Percentiles rank a stretch among this genome's conserved stretches.
Conservation (phyloP, 2,113 vertebrate genomes). For the Hippocampus guttulatus region DNA sequence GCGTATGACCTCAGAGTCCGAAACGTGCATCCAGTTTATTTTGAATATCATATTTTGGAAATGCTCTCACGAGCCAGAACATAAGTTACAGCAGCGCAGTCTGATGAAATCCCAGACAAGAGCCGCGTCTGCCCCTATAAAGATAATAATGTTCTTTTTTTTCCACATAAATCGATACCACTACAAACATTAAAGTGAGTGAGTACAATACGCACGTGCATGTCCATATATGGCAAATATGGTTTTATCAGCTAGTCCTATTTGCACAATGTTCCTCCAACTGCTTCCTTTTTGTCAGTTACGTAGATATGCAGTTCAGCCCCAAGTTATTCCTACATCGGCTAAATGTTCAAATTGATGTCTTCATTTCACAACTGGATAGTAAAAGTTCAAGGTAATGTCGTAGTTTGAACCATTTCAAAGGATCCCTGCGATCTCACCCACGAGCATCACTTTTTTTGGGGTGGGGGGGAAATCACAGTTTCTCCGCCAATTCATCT, state of each 20-base stretch:
- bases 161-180: background rate
- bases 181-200: background rate
- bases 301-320: background rate
- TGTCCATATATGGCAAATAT: background rate
- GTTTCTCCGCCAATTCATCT: slow-evolving; percentile 10
- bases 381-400: too few species aligned
- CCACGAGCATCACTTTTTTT: background rate
- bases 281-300: background rate
- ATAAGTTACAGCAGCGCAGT: background rate
- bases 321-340: background rate
- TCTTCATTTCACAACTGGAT: too few species aligned
- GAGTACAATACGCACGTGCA: background rate
- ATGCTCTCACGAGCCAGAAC: background rate
- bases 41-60: slow-evolving; percentile 11
- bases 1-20: slow-evolving; percentile 41
- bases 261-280: background rate
- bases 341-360: background rate
- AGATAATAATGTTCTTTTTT: background rate
- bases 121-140: background rate
- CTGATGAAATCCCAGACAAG: background rate
- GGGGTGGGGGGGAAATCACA: slow-evolving; percentile 5
- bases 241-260: background rate
- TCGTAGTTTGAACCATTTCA: too few species aligned
- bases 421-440: background rate
- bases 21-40: slow-evolving; percentile 22